Percentiles rank a stretch among this genome's conserved stretches.
These are phyloP conservation scores for Scaptodrosophila lebanonensis DNA, from an alignment of 1,140 invertebrate species.

Conservation along the genomic window DNA sequence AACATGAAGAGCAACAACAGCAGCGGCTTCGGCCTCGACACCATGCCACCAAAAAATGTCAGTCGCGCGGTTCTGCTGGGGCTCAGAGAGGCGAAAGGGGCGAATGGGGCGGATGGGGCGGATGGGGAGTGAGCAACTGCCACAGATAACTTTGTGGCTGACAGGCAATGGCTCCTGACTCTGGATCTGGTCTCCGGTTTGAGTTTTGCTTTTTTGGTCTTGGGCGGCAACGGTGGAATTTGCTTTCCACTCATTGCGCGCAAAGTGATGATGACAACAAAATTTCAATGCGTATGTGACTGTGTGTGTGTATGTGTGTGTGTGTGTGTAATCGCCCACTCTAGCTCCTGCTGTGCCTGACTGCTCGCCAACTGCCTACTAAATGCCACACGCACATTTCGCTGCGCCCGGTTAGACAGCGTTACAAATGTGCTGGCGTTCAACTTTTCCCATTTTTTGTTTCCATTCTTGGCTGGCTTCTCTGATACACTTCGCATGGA, in stretches of 20 bases:
- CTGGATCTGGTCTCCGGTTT: too few species aligned
- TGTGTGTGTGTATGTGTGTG: conserved; percentile 13
- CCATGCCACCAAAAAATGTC: not conserved
- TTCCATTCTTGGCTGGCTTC: not conserved
- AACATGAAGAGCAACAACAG: conserved; percentile 3
- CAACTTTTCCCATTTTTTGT: conserved; percentile 1
- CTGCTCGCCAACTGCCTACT: conserved; percentile 12
- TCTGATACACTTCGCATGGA: too few species aligned
- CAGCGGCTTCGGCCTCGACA: conserved; percentile 13
- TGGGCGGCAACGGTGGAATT: not conserved
- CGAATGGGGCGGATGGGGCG: too few species aligned
- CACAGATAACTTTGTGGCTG: conserved; percentile 67
- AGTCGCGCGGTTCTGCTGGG: too few species aligned
- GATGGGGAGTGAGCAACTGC: conserved; percentile 2
- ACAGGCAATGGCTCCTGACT: conserved; percentile 48
- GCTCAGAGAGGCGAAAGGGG: conserved; percentile 6
- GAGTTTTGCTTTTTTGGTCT: not conserved
- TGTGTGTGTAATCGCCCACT: conserved; percentile 3
- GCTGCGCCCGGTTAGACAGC: conserved; percentile 59
- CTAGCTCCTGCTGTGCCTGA: conserved; percentile 17
- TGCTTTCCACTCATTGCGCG: conserved; percentile 14
- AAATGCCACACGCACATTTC: conserved; percentile 67
- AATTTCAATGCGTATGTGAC: conserved; percentile 49
- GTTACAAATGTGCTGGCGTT: conserved; percentile 56
- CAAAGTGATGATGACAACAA: conserved; percentile 76